Evolutionary conservation across 2,888 invertebrate genomes (phyloP).

Genomic region (Drosophila tripunctata): DNA sequence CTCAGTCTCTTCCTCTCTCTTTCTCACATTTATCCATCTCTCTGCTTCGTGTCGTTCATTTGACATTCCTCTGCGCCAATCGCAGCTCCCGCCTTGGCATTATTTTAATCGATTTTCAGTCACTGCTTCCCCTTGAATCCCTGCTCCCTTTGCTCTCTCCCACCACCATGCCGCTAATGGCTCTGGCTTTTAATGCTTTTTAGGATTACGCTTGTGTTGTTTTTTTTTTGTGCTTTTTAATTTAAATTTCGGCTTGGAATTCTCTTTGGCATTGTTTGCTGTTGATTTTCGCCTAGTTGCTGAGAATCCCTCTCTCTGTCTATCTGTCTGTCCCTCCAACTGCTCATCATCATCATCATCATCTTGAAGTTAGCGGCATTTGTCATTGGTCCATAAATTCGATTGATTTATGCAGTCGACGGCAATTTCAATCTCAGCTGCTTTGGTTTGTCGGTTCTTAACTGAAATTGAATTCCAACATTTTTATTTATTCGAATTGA

Average conservation of each 20-base stretch:
- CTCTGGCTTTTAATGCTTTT: conserved; percentile 47
- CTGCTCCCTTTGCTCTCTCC: conserved; percentile 10
- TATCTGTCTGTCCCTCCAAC: neutral
- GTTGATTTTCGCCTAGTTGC: conserved; percentile 50
- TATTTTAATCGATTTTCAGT: conserved; percentile 76
- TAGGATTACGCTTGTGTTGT: conserved; percentile 34
- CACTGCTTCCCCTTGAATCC: conserved; percentile 16
- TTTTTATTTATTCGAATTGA: conserved; percentile 61
- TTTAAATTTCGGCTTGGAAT: conserved; percentile 56
- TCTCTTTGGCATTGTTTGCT: conserved; percentile 45
- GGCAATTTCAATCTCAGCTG: conserved; percentile 59
- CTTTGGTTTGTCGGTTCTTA: conserved; percentile 17
- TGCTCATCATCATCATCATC: conserved; percentile 18
- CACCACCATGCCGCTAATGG: neutral
- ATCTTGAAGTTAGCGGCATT: conserved; percentile 55
- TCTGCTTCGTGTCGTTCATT: conserved; percentile 51
- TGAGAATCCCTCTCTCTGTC: neutral
- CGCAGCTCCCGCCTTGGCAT: conserved; percentile 50
- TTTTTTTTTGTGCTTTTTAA: conserved; percentile 47
- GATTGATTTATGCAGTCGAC: conserved; percentile 76
- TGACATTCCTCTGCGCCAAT: conserved; percentile 70
- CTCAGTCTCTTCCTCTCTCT: neutral
- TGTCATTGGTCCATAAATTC: conserved; percentile 81
- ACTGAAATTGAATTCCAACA: conserved; percentile 63
- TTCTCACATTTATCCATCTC: too few species aligned